These are phyloP conservation scores for Girardinichthys multiradiatus DNA, from an alignment of 2,113 vertebrate species.

Conservation along the genomic window DNA sequence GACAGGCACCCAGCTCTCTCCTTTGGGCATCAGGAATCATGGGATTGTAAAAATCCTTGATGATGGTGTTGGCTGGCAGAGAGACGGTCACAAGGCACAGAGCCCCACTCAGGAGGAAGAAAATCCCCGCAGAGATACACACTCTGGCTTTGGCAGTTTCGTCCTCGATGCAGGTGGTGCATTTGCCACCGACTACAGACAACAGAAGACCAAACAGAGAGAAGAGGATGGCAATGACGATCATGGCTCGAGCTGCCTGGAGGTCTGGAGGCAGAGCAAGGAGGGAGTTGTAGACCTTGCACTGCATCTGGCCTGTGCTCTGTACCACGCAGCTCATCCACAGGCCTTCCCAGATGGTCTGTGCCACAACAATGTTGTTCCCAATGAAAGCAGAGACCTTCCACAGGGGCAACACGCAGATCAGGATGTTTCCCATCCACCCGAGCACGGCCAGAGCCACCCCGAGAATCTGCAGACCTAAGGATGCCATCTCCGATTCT, in stretches of 20 bases:
- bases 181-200: constrained; percentile 90
- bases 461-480: constrained; percentile 89
- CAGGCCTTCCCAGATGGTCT: constrained; percentile 87
- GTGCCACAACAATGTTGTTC: constrained; percentile 89
- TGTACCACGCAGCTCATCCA: constrained; percentile 92
- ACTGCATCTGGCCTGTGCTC: constrained; percentile 90
- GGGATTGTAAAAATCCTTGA: constrained; percentile 90
- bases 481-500: constrained; percentile 76
- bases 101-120: constrained; percentile 86
- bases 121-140: constrained; percentile 84
- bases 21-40: constrained; percentile 83
- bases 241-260: constrained; percentile 88
- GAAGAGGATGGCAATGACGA: constrained; percentile 87
- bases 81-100: constrained; percentile 88
- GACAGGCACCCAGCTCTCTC: constrained; percentile 85
- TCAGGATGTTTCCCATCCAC: constrained; percentile 86
- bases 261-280: constrained; percentile 87
- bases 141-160: constrained; percentile 86
- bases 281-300: constrained; percentile 87
- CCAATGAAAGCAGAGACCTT: constrained; percentile 90
- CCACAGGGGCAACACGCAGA: constrained; percentile 90
- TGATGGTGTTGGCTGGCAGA: constrained; percentile 89
- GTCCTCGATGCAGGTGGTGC: constrained; percentile 90
- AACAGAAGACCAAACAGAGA: constrained; percentile 85
- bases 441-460: constrained; percentile 84